phyloP scores from a whole-genome alignment of 2,113 vertebrate genomes.

The Melospiza georgiana region DNA sequence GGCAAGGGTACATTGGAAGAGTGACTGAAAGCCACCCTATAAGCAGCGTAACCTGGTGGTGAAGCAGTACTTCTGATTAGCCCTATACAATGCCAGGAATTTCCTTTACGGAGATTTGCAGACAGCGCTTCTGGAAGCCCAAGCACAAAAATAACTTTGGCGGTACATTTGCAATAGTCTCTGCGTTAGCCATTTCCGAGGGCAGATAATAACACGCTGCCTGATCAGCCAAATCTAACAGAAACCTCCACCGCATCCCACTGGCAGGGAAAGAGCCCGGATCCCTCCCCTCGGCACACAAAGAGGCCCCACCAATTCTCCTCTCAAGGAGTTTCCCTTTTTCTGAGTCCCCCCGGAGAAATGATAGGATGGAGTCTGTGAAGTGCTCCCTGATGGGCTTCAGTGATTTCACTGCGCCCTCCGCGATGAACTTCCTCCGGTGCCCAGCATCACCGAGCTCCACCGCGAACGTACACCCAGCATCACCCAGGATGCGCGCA shows the following conservation, averaged over 20 bases:
- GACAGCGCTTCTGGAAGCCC: constrained; percentile 21
- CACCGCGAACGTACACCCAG: neutral
- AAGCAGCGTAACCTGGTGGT: neutral
- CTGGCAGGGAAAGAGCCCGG: neutral
- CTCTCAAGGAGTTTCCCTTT: neutral
- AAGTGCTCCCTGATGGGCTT: neutral
- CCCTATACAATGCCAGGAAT: constrained; percentile 54
- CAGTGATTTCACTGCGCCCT: accelerated
- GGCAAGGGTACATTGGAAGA: neutral
- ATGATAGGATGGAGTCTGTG: accelerated
- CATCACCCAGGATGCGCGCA: neutral
- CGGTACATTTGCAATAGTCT: constrained; percentile 33
- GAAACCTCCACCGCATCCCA: constrained; percentile 10
- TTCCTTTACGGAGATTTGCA: constrained; percentile 40
- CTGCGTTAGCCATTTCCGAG: neutral
- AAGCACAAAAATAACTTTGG: constrained; percentile 38
- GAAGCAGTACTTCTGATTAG: constrained; percentile 30
- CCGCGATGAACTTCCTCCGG: neutral
- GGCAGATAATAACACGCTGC: neutral
- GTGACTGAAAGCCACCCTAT: neutral
- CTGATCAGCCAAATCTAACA: constrained; percentile 1
- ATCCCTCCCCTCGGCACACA: neutral
- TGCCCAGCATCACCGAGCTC: neutral
- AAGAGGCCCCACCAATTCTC: neutral
- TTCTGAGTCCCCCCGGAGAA: neutral